Evolutionary conservation across 2,113 vertebrate species (phyloP), one percentile per base, ranked within the genome.

Genomic region (Nettapus auritus): DNA sequence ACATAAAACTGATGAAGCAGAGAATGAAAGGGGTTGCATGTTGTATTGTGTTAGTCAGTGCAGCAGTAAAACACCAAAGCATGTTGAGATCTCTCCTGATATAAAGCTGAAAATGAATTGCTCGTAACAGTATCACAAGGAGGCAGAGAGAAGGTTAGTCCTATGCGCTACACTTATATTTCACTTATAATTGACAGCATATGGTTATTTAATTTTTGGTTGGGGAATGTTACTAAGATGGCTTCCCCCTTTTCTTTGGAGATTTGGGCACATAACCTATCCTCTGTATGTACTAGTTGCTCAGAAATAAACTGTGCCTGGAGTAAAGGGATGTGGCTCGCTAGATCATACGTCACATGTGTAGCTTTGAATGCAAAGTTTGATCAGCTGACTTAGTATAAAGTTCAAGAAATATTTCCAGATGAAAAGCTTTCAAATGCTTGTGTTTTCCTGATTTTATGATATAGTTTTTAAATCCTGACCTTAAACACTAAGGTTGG

Each of bases 1-100:
- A 25, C 31, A 50, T 64, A 75, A 96, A 96, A 79, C 33, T 48
- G 71, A 93, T 93, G 88, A 95, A 92, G 69, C 62, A 34, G 73
- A 84, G 88, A 95, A 90, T 79, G 78, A 90, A 90, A 92, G 53
- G 46, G 60, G 60, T 88, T 44, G 50, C 8, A 16, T 19, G 26
- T 23, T 83, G 44, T 82, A 48, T 86, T 94, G 52, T 71, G 42
- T 81, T 92, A 92, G 89, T 59, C 89, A 80, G 56, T 69, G 88
- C 10, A 9, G 53, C 62, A 78, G 40, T 88, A 68, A 94, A 86
- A 71, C 31, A 80, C 23, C 40, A 36, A 31, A 75, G 34, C 38
- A 44, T 78, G 79, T n/a, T 48, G 71, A 73, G 60, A 34, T 78
- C 28, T 70, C 42, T 94, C 23, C 50, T 92, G 86, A 60, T 78